Evolutionary conservation across 2,888 invertebrate genomes (phyloP).

Genomic region (Rhingia campestris): DNA sequence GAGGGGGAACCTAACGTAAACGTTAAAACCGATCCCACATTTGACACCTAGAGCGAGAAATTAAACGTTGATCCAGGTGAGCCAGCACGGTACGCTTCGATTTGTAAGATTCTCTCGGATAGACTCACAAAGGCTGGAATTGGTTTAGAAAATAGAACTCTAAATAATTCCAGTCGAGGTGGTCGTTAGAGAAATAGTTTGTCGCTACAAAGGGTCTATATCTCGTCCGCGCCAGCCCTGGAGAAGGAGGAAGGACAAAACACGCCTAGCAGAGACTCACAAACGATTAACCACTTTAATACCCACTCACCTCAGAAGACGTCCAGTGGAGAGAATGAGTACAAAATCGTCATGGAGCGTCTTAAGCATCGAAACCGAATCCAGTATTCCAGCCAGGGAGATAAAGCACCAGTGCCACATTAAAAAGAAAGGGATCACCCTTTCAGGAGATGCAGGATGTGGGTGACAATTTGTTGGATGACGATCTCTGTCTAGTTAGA

Average conservation of each 20-base stretch:
- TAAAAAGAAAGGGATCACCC: conserved; percentile 84
- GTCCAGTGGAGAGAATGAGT: conserved; percentile 83
- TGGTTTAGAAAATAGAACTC: conserved; percentile 73
- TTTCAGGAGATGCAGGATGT: conserved; percentile 87
- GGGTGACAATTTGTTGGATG: conserved; percentile 92
- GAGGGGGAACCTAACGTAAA: conserved; percentile 90
- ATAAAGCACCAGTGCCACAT: conserved; percentile 51
- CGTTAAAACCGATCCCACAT: conserved; percentile 88
- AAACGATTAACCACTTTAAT: conserved; percentile 35
- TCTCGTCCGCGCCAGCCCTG: conserved; percentile 47
- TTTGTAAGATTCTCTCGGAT: conserved; percentile 84
- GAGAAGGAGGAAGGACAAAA: conserved; percentile 35
- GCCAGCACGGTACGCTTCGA: conserved; percentile 84
- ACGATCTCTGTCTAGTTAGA: conserved; percentile 86
- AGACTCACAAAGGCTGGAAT: conserved; percentile 85
- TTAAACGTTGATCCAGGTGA: conserved; percentile 84
- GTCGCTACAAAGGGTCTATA: conserved; percentile 50
- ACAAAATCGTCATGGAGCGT: conserved; percentile 87
- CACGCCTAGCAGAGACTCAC: conserved; percentile 57
- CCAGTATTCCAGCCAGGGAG: conserved; percentile 66
- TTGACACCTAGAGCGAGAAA: conserved; percentile 87
- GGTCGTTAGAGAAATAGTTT: conserved; percentile 26
- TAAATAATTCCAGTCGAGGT: conserved; percentile 75
- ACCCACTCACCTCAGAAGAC: conserved; percentile 47
- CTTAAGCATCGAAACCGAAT: conserved; percentile 85